Base-by-base conservation (phyloP, 2,113 vertebrate genomes). In the Oreochromis tanganicae region DNA sequence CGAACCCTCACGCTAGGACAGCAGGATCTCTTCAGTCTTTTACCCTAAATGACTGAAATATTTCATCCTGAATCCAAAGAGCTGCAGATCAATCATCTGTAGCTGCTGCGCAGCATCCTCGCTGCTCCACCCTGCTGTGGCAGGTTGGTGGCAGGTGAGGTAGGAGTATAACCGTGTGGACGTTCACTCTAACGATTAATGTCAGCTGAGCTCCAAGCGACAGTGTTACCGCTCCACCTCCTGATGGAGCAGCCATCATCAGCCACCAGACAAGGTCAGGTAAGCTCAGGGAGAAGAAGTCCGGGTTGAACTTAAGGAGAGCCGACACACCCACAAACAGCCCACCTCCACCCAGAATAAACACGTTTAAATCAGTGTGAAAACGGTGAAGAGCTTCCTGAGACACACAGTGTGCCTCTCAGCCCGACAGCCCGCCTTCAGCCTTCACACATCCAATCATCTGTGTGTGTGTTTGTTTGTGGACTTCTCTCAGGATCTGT, bases 101-200 rank as follows among this genome's bases (percentile, higher is more conserved):
- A 34, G 13, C 82, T 16, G 14, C 14, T 10, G 48, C 11, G 3
- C 7, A 29, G 41, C 5, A 16, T 80, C 27, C 21, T 29, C 7
- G 1, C 6, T 48, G 8, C 8, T 19, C 71, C 34, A 46, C 36
- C 11, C 61, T 24, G 75, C 56, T 88, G 3, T 19, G 24, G 48
- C 82, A 81, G 84, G 80, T 63, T 43, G 56, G 12, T 3, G 34
- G 57, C n/a, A 4, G 83, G 38, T 19, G 14, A 86, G 54, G 68
- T n/a, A 14, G 21, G 38, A 84, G 17, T n/a, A 75, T 89, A 83
- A 92, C 68, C 6, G 24, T 43, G 80, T 1, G 68, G 88, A 90
- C 85, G 6, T 89, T 90, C 59, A 88, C 87, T 73, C 71, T 92
- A 85, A 92, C 83, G 52, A 68, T 89, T 87, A 52, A 71, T 91